These are phyloP conservation scores for Cossypha dichroa DNA, from an alignment of 2,797 vertebrate genomes.

Conservation along the genomic window DNA sequence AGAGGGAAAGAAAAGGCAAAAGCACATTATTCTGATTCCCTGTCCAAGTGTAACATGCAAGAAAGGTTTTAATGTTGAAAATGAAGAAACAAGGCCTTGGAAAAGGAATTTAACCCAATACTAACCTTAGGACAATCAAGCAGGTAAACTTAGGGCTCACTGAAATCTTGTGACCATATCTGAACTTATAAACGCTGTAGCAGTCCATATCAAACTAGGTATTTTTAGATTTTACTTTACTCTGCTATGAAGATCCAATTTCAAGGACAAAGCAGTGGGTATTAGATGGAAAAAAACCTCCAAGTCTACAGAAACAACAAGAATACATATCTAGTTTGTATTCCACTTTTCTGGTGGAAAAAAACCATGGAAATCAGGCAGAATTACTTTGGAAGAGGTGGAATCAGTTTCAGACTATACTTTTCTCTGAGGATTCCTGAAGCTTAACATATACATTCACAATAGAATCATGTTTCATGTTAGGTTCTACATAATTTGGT, in stretches of 20 bases:
- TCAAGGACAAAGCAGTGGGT: neutral
- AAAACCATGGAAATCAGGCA: neutral
- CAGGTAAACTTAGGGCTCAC: neutral
- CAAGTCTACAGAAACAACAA: neutral
- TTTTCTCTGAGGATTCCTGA: neutral
- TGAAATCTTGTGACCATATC: neutral
- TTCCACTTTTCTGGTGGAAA: neutral
- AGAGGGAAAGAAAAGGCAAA: neutral
- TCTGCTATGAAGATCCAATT: neutral
- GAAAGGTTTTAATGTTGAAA: neutral
- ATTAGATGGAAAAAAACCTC: accelerated
- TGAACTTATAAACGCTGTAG: neutral
- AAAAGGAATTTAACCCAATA: neutral
- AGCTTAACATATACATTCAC: neutral
- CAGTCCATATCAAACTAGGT: neutral
- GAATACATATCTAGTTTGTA: accelerated
- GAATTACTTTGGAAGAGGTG: neutral
- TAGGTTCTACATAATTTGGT: neutral
- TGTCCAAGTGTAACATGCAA: neutral
- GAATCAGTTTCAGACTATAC: neutral
- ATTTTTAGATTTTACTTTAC: neutral
- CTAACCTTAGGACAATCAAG: accelerated
- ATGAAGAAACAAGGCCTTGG: neutral
- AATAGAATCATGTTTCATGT: neutral
- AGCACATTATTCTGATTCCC: neutral